Conservation (phyloP, 2,113 vertebrate genomes). For the Bubo blakistoni region DNA sequence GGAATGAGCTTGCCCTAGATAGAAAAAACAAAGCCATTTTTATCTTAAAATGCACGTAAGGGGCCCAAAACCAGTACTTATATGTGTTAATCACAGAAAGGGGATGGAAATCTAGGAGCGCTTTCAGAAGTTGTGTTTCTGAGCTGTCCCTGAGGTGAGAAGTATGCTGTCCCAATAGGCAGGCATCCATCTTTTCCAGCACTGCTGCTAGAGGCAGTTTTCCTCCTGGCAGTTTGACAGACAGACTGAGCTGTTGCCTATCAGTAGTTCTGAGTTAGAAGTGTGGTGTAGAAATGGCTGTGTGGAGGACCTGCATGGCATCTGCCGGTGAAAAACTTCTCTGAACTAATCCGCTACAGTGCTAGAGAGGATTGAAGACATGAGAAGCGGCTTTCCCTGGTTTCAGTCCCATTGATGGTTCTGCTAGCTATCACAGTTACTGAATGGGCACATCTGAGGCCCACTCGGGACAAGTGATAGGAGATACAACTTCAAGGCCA, state of each 20-base stretch:
- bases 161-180: neutral
- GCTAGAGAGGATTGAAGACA: neutral
- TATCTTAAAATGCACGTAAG: neutral
- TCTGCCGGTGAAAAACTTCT: neutral
- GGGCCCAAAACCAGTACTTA: neutral
- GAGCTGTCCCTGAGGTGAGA: neutral
- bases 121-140: neutral
- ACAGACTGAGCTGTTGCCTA: neutral
- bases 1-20: slow-evolving; percentile 11
- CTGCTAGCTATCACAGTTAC: neutral
- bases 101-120: neutral
- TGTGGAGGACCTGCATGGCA: neutral
- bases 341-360: neutral
- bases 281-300: neutral
- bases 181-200: neutral
- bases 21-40: neutral
- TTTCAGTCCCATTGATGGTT: neutral
- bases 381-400: neutral
- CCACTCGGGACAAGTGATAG: neutral
- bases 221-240: neutral
- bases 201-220: neutral
- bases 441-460: neutral
- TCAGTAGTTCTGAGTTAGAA: neutral
- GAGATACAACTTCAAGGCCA: neutral
- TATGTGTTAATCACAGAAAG: neutral